Evolutionary conservation across 1,140 invertebrate species (phyloP).

Genomic region (Aphelenchoides besseyi): DNA sequence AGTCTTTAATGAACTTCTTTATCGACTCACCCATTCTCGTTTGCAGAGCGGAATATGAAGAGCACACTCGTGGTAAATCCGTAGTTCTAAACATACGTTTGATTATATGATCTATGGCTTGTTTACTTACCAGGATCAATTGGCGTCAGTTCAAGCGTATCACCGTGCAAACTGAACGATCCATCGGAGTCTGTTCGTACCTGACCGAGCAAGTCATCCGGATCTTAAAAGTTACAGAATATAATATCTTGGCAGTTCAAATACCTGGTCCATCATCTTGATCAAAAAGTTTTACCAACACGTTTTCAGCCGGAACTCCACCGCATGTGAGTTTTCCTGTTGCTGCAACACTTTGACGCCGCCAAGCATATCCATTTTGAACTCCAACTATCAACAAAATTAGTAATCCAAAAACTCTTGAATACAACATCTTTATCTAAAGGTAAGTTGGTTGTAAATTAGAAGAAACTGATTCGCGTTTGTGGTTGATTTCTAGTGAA

Average conservation of each 20-base stretch:
- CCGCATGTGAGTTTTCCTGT: slow-evolving; percentile 56
- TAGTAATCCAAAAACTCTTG: no score
- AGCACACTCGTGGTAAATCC: slow-evolving; percentile 60
- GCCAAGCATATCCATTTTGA: no score
- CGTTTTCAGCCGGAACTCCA: slow-evolving; percentile 43
- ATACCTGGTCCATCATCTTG: slow-evolving; percentile 50
- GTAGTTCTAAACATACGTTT: slow-evolving; percentile 38
- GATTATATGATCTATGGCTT: slow-evolving; percentile 10
- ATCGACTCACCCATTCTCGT: slow-evolving; percentile 53
- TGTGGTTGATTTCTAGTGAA: no score
- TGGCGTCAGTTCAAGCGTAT: slow-evolving; percentile 57
- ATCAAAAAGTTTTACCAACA: slow-evolving; percentile 56
- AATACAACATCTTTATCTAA: no score
- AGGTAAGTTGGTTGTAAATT: no score
- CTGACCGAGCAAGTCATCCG: slow-evolving; percentile 56
- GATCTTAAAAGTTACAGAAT: slow-evolving; percentile 57
- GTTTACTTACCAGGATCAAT: slow-evolving; percentile 51
- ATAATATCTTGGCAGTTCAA: background rate
- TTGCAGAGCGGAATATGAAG: slow-evolving; percentile 56
- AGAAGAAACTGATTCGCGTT: no score
- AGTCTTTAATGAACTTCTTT: slow-evolving; percentile 1
- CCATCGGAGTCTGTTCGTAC: slow-evolving; percentile 50
- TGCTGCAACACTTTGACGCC: slow-evolving; percentile 51
- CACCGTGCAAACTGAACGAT: slow-evolving; percentile 45
- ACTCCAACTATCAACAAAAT: no score